A percentile compares a stretch with the other conserved stretches of the same genome.
Evolutionary conservation across 2,113 vertebrate species (phyloP).

Genomic region (Stictonetta naevosa): DNA sequence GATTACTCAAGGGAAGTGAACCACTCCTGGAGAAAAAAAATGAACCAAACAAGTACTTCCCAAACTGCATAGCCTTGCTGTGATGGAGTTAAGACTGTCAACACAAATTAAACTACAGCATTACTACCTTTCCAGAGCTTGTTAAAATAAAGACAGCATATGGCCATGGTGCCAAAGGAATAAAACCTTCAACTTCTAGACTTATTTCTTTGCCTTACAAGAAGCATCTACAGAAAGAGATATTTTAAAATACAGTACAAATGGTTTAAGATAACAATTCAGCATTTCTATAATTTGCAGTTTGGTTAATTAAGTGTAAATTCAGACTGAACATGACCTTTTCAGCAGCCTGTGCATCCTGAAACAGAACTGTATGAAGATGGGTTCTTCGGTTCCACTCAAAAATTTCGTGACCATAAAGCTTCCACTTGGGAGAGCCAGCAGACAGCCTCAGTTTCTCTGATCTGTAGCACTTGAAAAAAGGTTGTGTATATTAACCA

Average conservation of each 20-base stretch:
- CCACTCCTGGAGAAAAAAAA: not conserved
- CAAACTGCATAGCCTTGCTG: not conserved
- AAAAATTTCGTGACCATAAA: rapidly evolving
- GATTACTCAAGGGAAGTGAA: not conserved
- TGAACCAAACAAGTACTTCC: not conserved
- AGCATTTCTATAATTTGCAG: not conserved
- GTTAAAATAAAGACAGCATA: too few species aligned
- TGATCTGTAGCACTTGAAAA: not conserved
- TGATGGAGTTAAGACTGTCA: not conserved
- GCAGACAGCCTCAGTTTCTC: not conserved
- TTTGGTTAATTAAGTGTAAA: not conserved
- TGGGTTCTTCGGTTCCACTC: rapidly evolving
- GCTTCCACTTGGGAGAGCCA: not conserved
- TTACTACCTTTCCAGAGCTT: not conserved
- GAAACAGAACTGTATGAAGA: not conserved
- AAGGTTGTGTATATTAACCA: too few species aligned
- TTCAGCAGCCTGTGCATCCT: not conserved
- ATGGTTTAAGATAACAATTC: not conserved
- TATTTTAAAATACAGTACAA: not conserved
- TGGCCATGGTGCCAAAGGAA: not conserved
- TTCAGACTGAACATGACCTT: not conserved
- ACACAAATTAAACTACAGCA: not conserved
- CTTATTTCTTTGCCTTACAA: not conserved
- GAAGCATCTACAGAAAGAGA: not conserved
- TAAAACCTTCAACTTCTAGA: not conserved